These are phyloP conservation scores for Ochotona princeps DNA, from an alignment of 2,113 vertebrate genomes.

Conservation along the genomic window DNA sequence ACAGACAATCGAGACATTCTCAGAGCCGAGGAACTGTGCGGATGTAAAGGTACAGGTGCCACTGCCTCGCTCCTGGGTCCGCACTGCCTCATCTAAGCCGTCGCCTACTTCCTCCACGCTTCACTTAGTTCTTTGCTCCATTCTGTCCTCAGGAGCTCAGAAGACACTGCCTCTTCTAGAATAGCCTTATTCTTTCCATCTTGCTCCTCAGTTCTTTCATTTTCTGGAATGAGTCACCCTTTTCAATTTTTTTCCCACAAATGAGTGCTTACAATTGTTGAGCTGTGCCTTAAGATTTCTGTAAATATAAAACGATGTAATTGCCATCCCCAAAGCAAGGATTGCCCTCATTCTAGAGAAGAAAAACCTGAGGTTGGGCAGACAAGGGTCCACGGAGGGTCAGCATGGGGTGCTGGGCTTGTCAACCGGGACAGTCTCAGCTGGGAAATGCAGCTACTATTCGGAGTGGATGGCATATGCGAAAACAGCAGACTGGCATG, in stretches of 20 bases:
- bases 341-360: not conserved
- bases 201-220: not conserved
- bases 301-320: not conserved
- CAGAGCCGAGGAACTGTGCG: not conserved
- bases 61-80: too few relatives aligned
- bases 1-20: rapidly evolving
- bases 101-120: not conserved
- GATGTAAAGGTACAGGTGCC: rapidly evolving
- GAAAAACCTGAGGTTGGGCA: not conserved
- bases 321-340: not conserved
- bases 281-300: not conserved
- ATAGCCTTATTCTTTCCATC: too few relatives aligned
- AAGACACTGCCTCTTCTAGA: not conserved
- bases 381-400: not conserved
- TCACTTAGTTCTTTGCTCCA: not conserved
- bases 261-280: not conserved
- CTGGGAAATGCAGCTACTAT: not conserved
- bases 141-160: not conserved
- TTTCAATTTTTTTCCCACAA: not conserved
- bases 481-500: rapidly evolving
- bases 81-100: not conserved
- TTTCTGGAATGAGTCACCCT: not conserved
- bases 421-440: not conserved
- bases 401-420: too few relatives aligned
- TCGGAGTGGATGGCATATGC: too few relatives aligned